A percentile compares a stretch with the other conserved stretches of the same genome.
phyloP scores from a whole-genome alignment of 1,140 invertebrate genomes.

The Aphelinus atriplicis region DNA sequence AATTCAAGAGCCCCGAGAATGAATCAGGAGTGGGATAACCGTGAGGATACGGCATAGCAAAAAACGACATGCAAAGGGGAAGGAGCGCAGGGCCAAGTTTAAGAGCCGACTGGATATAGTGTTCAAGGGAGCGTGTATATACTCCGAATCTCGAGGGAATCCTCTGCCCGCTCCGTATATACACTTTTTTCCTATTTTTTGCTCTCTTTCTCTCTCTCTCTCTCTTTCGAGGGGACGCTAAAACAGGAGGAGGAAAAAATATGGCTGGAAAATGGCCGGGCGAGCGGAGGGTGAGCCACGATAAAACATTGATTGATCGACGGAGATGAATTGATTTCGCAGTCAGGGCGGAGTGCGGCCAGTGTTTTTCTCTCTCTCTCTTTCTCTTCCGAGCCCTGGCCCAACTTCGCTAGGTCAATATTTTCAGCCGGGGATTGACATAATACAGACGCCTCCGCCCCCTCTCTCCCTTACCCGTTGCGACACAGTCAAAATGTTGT shows the following conservation, averaged over 20 bases:
- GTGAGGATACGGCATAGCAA: too few relatives aligned
- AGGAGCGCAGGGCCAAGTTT: background rate
- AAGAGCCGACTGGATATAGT: background rate
- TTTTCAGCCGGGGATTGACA: constrained; percentile 24
- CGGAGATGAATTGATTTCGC: constrained; percentile 29
- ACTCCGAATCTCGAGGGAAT: background rate
- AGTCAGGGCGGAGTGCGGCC: background rate
- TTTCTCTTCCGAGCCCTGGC: background rate
- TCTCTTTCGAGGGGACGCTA: background rate
- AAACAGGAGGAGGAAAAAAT: background rate
- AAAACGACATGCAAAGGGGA: too few relatives aligned
- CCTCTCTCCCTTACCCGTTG: background rate
- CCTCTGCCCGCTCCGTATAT: background rate
- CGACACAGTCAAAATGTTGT: constrained; percentile 21
- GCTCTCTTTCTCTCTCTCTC: background rate
- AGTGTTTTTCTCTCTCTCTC: too few relatives aligned
- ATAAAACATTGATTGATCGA: constrained; percentile 38
- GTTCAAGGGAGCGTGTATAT: background rate
- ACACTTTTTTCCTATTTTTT: background rate
- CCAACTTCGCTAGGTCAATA: constrained; percentile 13
- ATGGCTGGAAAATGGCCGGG: constrained; percentile 6
- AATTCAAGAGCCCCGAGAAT: too few relatives aligned
- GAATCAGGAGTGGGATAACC: too few relatives aligned
- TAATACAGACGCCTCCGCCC: constrained; percentile 1
- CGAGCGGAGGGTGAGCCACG: background rate